phyloP scores from a whole-genome alignment of 1,140 invertebrate species.

The Asobara japonica region DNA sequence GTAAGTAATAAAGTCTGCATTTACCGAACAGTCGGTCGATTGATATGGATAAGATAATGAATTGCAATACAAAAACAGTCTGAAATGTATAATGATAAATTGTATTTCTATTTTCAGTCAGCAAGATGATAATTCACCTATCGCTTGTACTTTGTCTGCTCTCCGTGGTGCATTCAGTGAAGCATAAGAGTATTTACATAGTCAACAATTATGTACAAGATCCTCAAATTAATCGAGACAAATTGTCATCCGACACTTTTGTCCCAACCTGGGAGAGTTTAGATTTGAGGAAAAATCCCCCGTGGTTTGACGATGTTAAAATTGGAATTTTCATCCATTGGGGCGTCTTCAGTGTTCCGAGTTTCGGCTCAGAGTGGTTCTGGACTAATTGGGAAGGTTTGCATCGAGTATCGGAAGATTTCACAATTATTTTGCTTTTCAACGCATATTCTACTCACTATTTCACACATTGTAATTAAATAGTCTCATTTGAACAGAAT shows the following conservation, averaged over 20 bases:
- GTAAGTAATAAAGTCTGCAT: background rate
- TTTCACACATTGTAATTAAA: too few species aligned
- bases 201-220: background rate
- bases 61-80: background rate
- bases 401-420: slow-evolving; percentile 2
- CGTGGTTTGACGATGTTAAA: slow-evolving; percentile 91
- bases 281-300: slow-evolving; percentile 82
- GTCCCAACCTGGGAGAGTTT: slow-evolving; percentile 83
- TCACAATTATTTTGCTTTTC: too few species aligned
- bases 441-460: too few species aligned
- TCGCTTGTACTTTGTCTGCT: background rate
- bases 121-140: background rate
- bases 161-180: background rate
- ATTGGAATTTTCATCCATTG: slow-evolving; percentile 94
- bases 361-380: slow-evolving; percentile 88
- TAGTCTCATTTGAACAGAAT: too few species aligned
- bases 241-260: background rate
- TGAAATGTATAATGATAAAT: background rate
- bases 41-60: slow-evolving; percentile 36
- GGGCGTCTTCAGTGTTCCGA: slow-evolving; percentile 92
- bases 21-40: background rate
- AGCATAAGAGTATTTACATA: background rate
- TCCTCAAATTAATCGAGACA: background rate
- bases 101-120: background rate
- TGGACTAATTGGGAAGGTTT: slow-evolving; percentile 81